Percentiles rank a stretch among this genome's conserved stretches.
Conservation (phyloP, 2,797 vertebrate genomes). For the Saxicola maurus region DNA sequence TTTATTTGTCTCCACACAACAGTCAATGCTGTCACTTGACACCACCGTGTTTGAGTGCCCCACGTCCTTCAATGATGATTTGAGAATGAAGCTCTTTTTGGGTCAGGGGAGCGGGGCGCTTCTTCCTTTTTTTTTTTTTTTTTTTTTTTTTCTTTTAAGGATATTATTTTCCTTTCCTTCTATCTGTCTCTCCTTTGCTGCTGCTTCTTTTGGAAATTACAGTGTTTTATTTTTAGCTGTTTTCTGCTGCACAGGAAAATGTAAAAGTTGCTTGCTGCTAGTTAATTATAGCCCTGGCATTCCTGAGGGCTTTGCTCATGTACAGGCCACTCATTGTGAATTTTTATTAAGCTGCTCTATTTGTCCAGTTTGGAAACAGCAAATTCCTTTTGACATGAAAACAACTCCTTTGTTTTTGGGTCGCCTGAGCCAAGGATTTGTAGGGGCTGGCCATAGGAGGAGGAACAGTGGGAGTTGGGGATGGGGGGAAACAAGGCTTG, state of each 20-base stretch:
- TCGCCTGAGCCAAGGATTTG: constrained; percentile 50
- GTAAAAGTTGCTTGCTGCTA: constrained; percentile 70
- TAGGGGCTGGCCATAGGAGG: constrained; percentile 26
- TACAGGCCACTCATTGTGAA: constrained; percentile 70
- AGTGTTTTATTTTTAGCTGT: constrained; percentile 71
- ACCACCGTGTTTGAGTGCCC: constrained; percentile 28
- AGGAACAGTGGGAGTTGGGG: constrained; percentile 5
- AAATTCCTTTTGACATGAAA: constrained; percentile 67
- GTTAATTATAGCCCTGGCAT: constrained; percentile 73
- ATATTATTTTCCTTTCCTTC: constrained; percentile 13
- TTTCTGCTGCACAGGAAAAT: constrained; percentile 68
- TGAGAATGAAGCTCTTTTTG: constrained; percentile 32
- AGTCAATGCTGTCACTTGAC: constrained; percentile 57
- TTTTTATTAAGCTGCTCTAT: constrained; percentile 69
- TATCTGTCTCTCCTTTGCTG: constrained; percentile 33
- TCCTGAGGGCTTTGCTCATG: constrained; percentile 70
- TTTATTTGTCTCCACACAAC: constrained; percentile 69
- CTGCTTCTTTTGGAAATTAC: constrained; percentile 62
- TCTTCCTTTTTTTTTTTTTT: not conserved
- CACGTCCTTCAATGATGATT: constrained; percentile 25
- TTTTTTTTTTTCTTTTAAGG: not conserved
- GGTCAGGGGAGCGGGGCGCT: constrained; percentile 8
- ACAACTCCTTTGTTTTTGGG: constrained; percentile 62
- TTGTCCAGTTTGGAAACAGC: constrained; percentile 68
- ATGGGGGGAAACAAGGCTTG: not conserved